Percentiles rank a stretch among this genome's conserved stretches.
Conservation (phyloP, 2,113 vertebrate genomes). For the Pedionomus torquatus region DNA sequence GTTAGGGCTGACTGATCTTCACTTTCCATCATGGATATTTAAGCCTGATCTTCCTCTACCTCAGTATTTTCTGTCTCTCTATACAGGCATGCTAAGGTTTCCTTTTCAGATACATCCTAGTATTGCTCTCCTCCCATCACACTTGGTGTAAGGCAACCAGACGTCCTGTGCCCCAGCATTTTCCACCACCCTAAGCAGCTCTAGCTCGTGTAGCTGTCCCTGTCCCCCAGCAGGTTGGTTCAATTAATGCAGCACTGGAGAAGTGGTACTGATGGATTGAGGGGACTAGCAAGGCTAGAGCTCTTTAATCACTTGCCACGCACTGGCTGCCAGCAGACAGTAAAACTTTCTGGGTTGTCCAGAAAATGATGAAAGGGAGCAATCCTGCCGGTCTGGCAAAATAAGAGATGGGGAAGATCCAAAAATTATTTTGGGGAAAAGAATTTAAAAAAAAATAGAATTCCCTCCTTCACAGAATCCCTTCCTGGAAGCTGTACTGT, state of each 20-base stretch:
- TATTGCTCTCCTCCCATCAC: background rate
- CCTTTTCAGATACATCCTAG: background rate
- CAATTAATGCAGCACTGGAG: background rate
- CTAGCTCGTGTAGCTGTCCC: accelerated
- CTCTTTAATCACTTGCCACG: background rate
- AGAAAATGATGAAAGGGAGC: background rate
- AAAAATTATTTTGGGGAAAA: background rate
- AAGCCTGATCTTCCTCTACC: background rate
- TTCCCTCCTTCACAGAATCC: background rate
- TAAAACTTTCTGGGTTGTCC: background rate
- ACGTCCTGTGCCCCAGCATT: background rate
- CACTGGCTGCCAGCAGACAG: accelerated
- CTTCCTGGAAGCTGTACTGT: background rate
- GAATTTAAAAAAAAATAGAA: background rate
- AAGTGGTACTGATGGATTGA: background rate
- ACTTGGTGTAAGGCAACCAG: background rate
- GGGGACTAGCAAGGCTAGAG: background rate
- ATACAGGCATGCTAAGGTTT: background rate
- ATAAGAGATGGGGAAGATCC: background rate
- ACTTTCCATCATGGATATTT: background rate
- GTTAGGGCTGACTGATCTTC: background rate
- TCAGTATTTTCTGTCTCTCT: background rate
- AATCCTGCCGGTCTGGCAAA: background rate
- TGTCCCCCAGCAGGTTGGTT: background rate
- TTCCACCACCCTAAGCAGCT: background rate